Base-by-base conservation (phyloP, 2,113 vertebrate species). In the Rissa tridactyla region DNA sequence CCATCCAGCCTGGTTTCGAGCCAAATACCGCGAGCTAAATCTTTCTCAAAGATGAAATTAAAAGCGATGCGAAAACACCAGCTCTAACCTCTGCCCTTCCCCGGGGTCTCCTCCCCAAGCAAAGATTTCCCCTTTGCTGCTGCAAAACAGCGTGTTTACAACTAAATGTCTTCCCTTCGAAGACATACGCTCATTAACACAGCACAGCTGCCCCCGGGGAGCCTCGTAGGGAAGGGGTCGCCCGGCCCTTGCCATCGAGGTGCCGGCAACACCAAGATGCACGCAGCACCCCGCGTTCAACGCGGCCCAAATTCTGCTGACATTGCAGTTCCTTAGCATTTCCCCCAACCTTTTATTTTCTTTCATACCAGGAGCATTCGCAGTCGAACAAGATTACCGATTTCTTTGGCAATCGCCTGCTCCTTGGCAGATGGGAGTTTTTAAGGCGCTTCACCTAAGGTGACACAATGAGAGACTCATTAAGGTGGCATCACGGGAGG, bases 281-380 rank as follows among this genome's bases (percentile, higher is more conserved):
- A 32, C 3, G 18, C 36, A 30, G 52, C 38, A 38, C 26, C 16
- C 29, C 14, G 1, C 4, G 23, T 38, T 44, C 62, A 60, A 13
- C 1, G 8, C 46, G 38, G 57, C 30, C 15, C 18, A 61, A 25
- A 64, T 82, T 57, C 62, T 76, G 54, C 54, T 62, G 76, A 75
- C 3, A 0, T 3, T 19, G 69, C 30, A 23, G 25, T n/a, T 81
- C 44, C 58, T 42, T 17, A 64, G 18, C 15, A 29, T 26, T 26
- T n/a, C 6, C 2, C 9, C 3, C 8, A 3, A 2, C 9, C 2
- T 1, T 29, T 64, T 40, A 21, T 60, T 47, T 58, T 38, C 32
- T 52, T 54, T 1, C 18, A 46, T 47, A 47, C 20, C 40, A 61
- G 68, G 25, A 52, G 40, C 40, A 32, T 86, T 69, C 42, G 32